Base-by-base conservation (phyloP, 2,888 invertebrate species). In the Pheosia tremula region DNA sequence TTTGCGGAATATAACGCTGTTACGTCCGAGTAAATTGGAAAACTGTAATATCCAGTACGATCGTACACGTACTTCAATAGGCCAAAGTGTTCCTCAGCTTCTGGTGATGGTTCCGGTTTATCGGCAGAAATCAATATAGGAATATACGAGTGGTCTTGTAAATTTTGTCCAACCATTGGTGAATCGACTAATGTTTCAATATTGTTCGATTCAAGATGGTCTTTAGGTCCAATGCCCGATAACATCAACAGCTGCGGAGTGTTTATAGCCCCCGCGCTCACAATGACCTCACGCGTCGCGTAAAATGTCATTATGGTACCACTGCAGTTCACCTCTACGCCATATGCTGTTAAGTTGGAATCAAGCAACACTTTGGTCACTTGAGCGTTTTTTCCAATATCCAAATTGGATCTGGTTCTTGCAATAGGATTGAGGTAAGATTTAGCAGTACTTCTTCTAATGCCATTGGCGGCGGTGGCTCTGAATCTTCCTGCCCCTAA, bases 21-120 rank as follows among this genome's bases (percentile, higher is more conserved):
- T 5, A 79, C 95, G 83, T 97, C 97, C 60, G 95, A 90, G 13
- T 95, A 93, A 2, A 87, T 89, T 2, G 84, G 86, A 56, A 87
- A 86, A 0, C 90, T 87, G 65, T 95, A 77, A 4, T 85, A 84
- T 0, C 95, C 96, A 13, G 76, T 90, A 24, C 88, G 88, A 64
- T 91, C 89, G 59, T 87, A 87, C 3, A 94, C 79, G 78, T 95
- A 96, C 6, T 90, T 63, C 6, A 90, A 80, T 0, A 86, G 65
- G 45, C 91, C 89, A 9, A 88, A 83, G 6, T 84, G 59, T 41
- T 65, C 53, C 11, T 85, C 78, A 0, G 73, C 67, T 0, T 78
- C 72, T 49, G 78, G 68, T 61, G 83, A 78, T 36, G 70, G 75
- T 6, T 70, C 69, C 7, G 93, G 81, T 56, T 80, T 72, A 63